Conservation (phyloP, 1,140 invertebrate species). For the Drosophila murphyi region DNA sequence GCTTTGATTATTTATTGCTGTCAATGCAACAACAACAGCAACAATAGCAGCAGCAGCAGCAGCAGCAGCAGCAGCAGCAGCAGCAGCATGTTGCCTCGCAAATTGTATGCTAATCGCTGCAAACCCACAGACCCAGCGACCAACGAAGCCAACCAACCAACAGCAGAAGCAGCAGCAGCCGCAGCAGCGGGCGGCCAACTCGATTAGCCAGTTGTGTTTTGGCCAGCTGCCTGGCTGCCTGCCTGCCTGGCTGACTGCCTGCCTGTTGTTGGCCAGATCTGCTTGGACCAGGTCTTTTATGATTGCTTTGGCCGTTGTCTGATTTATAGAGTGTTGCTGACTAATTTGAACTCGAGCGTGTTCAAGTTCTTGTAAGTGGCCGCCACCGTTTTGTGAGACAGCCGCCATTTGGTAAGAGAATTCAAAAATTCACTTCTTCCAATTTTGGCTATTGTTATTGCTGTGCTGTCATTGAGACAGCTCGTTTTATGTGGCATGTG, state of each 20-base stretch:
- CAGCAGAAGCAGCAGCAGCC: slow-evolving; percentile 3
- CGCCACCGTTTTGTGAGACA: slow-evolving; percentile 30
- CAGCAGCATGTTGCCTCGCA: slow-evolving; percentile 57
- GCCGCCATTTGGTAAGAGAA: slow-evolving; percentile 2
- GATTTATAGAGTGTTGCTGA: slow-evolving; percentile 81
- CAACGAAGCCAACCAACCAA: neutral
- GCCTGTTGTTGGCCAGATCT: neutral
- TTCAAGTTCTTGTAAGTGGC: slow-evolving; percentile 60
- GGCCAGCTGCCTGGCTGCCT: slow-evolving; percentile 13
- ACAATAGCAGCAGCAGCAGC: slow-evolving; percentile 16
- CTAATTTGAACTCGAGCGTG: slow-evolving; percentile 75
- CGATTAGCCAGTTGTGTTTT: slow-evolving; percentile 56
- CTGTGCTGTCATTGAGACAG: neutral
- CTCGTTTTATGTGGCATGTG: slow-evolving; percentile 27
- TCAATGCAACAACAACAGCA: slow-evolving; percentile 35
- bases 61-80: slow-evolving; percentile 31
- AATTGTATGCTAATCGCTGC: slow-evolving; percentile 59
- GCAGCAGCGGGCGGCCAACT: slow-evolving; percentile 42
- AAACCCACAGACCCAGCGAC: slow-evolving; percentile 1
- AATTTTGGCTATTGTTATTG: slow-evolving; percentile 8
- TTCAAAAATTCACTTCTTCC: slow-evolving; percentile 14
- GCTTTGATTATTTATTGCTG: slow-evolving; percentile 67
- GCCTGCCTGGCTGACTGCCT: neutral
- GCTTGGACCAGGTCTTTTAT: slow-evolving; percentile 23
- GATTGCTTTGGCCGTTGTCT: slow-evolving; percentile 60